phyloP scores from a whole-genome alignment of 1,140 invertebrate genomes.

The Lasioglossum albipes region DNA sequence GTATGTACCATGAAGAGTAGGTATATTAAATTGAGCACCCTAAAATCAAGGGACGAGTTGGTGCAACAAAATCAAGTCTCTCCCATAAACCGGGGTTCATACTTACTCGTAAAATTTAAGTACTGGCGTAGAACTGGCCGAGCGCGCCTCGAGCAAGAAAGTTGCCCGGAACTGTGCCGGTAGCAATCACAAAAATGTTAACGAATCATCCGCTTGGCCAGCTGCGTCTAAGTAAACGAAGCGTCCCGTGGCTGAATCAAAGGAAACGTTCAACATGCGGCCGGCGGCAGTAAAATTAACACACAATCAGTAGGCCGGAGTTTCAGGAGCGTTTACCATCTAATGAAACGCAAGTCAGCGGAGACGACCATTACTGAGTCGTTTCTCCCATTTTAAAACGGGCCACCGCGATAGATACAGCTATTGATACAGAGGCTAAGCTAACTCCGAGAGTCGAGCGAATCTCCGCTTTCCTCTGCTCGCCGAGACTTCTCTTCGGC shows the following conservation, averaged over 20 bases:
- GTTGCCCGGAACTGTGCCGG: too few relatives aligned
- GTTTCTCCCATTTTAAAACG: conserved; percentile 6
- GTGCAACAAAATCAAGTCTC: too few relatives aligned
- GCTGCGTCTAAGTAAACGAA: background rate
- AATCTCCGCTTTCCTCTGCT: background rate
- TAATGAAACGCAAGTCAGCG: conserved; percentile 49
- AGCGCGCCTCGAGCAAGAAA: too few relatives aligned
- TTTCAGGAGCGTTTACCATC: conserved; percentile 23
- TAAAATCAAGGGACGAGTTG: too few relatives aligned
- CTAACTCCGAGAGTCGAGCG: background rate
- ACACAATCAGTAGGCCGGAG: conserved; percentile 3
- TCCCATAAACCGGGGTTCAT: too few relatives aligned
- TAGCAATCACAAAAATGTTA: conserved; percentile 13
- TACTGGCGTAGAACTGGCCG: too few relatives aligned
- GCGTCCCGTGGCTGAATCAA: background rate
- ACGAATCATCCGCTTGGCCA: background rate
- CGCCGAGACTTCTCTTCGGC: too few relatives aligned
- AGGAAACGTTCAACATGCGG: background rate
- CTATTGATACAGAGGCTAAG: background rate
- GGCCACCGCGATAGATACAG: conserved; percentile 4
- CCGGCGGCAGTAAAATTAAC: conserved; percentile 20
- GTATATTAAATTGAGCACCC: background rate
- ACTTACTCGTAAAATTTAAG: too few relatives aligned
- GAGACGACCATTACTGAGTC: background rate
- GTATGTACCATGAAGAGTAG: background rate